Percentiles rank a stretch among this genome's conserved stretches.
Evolutionary conservation across 1,140 invertebrate species (phyloP).

Genomic region (Argopecten irradians): DNA sequence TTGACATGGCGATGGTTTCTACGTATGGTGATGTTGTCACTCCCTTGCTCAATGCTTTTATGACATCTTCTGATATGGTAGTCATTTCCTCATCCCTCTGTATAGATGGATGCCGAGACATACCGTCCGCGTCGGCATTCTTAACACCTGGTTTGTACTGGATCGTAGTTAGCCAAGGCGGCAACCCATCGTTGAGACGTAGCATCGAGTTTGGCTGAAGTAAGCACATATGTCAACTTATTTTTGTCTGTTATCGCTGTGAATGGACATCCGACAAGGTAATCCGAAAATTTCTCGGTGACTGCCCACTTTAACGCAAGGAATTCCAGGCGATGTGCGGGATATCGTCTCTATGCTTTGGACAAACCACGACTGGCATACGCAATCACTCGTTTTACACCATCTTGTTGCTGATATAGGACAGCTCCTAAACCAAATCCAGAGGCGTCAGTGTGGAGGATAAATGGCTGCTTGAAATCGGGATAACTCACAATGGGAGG

Average conservation of each 20-base stretch:
- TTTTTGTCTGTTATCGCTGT: background rate
- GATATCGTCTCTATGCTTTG: background rate
- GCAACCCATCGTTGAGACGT: background rate
- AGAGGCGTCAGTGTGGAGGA: background rate
- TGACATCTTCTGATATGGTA: background rate
- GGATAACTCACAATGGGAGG: background rate
- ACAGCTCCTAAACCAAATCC: background rate
- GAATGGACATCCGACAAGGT: background rate
- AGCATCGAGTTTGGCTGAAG: background rate
- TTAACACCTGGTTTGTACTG: background rate
- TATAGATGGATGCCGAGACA: background rate
- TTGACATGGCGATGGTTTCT: background rate
- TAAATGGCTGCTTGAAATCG: background rate
- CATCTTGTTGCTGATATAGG: background rate
- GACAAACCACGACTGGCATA: background rate
- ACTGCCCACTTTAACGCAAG: background rate
- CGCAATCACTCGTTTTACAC: background rate
- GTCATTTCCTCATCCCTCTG: background rate
- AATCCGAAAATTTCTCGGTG: background rate
- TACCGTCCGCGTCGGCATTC: background rate
- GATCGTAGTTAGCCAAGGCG: background rate
- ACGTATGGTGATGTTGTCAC: background rate
- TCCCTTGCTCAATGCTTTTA: background rate
- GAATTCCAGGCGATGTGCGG: background rate
- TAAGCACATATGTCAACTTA: background rate